Conservation (phyloP, 2,888 invertebrate species). For the Leistus spinibarbis region DNA sequence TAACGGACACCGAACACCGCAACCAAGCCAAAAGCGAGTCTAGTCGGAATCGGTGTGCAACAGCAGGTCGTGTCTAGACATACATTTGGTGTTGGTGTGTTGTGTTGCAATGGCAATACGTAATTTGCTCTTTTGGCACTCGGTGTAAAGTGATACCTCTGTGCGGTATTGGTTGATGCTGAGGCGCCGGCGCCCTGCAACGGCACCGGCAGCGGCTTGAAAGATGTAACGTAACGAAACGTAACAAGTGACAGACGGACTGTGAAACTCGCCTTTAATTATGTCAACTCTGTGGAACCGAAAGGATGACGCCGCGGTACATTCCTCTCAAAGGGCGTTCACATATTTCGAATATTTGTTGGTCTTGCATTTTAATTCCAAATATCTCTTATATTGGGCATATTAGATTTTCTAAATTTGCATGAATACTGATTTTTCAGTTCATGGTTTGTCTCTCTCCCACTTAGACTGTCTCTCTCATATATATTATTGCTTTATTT, state of each 20-base stretch:
- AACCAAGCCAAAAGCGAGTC: background rate
- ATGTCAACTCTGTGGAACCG: slow-evolving; percentile 8
- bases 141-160: slow-evolving; percentile 23
- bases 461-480: too few relatives aligned
- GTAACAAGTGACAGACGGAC: slow-evolving; percentile 16
- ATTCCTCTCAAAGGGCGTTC: background rate
- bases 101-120: slow-evolving; percentile 4
- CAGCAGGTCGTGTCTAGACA: slow-evolving; percentile 17
- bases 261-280: slow-evolving; percentile 19
- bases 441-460: too few relatives aligned
- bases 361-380: background rate
- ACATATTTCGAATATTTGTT: background rate
- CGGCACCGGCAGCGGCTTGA: slow-evolving; percentile 1
- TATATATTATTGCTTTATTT: too few relatives aligned
- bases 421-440: too few relatives aligned
- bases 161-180: background rate
- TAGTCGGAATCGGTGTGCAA: background rate
- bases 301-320: background rate
- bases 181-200: slow-evolving; percentile 29
- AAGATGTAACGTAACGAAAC: background rate
- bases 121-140: slow-evolving; percentile 19
- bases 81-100: background rate
- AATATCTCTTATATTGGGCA: background rate
- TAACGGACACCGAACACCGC: slow-evolving; percentile 6
- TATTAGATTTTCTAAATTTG: too few relatives aligned